Evolutionary conservation across 2,113 vertebrate species (phyloP), one percentile per base, ranked within the genome.

Genomic region (Phylloscopus trochiloides): DNA sequence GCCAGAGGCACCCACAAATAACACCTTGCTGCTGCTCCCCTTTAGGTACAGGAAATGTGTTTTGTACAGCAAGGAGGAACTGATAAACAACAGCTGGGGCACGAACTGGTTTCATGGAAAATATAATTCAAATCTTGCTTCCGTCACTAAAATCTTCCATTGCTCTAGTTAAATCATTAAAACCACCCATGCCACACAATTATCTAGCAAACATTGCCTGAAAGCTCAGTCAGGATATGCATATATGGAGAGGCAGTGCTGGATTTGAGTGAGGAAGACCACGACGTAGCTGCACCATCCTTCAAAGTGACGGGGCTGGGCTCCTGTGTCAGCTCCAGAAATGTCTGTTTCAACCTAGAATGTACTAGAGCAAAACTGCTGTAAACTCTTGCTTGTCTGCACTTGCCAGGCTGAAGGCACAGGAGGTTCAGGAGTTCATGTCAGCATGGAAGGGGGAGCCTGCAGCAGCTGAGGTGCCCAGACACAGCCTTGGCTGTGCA

Each of bases 361-460:
- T 10, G 8, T 13, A 17, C 24, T 5, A 25, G 10, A 72, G 36
- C 25, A 18, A 43, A 79, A 34, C 6, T 28, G 17, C 0, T 7
- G 14, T 29, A 10, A 80, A 43, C n/a, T 31, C 9, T 3, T 43
- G 62, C 36, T 31, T 21, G 48, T 10, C 31, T 79, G 55, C 36
- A n/a, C 28, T 36, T 26, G 28, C 36, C 36, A 34, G 1, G 6
- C 34, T 34, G 70, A 51, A 85, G 77, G 74, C 47, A 34, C 47
- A 66, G 38, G 22, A 81, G 24, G 58, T 16, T 76, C 48, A 48
- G 58, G n/a, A 79, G 58, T 4, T 0, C 2, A 21, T 12, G 26
- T 12, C 18, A 57, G 26, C 0, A 0, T 22, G 28, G 58, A 59
- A 72, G 38, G 57, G 31, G 0, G 1, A 62, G 45, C 45, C 26